Percentiles rank a stretch among this genome's conserved stretches.
Conservation (phyloP, 2,797 vertebrate genomes). For the Megaceryle alcyon region DNA sequence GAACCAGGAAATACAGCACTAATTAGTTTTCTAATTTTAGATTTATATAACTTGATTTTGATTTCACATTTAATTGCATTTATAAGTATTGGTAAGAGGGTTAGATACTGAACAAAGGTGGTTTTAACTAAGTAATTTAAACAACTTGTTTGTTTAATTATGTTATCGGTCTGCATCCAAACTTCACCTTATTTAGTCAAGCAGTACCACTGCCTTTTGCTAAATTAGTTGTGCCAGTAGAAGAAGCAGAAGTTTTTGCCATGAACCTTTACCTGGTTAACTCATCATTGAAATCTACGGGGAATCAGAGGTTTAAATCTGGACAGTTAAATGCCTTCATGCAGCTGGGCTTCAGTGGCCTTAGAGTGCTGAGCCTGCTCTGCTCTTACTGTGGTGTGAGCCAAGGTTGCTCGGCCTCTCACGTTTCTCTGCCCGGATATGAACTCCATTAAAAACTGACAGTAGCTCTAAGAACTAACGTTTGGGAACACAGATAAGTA, state of each 20-base stretch:
- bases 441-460: background rate
- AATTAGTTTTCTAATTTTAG: conserved; percentile 45
- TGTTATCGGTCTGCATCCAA: background rate
- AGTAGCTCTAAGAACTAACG: background rate
- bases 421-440: background rate
- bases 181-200: background rate
- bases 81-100: background rate
- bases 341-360: background rate
- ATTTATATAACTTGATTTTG: background rate
- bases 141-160: background rate
- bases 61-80: background rate
- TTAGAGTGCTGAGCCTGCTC: background rate
- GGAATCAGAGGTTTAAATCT: background rate
- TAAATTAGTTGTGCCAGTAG: background rate
- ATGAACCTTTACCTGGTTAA: background rate
- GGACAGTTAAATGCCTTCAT: background rate
- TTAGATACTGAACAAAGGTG: background rate
- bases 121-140: background rate
- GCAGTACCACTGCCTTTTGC: background rate
- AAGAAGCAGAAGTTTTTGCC: background rate
- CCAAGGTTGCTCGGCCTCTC: background rate
- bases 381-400: background rate
- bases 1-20: background rate
- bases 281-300: background rate
- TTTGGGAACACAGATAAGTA: background rate